A percentile compares a stretch with the other conserved stretches of the same genome.
These are phyloP conservation scores for Ommatoiulus sabulosus DNA, from an alignment of 2,888 invertebrate species.

Conservation along the genomic window DNA sequence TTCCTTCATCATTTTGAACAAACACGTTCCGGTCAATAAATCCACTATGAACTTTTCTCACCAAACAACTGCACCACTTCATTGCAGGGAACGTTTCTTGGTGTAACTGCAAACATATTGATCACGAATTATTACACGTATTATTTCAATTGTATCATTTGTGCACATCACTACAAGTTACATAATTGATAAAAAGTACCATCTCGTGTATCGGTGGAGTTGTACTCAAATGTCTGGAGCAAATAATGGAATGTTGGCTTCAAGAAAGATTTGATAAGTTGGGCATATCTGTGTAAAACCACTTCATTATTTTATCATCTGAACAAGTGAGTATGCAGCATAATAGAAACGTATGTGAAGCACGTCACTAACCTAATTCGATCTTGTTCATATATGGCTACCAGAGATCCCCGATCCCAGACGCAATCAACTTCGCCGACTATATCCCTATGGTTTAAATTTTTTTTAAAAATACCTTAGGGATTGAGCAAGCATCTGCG, in stretches of 20 bases:
- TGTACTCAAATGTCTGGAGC: slow-evolving; percentile 51
- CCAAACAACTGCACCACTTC: neutral
- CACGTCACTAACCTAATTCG: neutral
- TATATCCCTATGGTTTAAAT: slow-evolving; percentile 57
- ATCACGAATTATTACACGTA: neutral
- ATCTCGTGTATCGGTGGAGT: neutral
- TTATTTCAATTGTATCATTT: neutral
- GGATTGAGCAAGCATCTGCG: no score
- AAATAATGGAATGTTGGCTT: slow-evolving; percentile 55
- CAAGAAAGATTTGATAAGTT: slow-evolving; percentile 50
- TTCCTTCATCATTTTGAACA: neutral
- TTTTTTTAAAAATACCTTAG: no score
- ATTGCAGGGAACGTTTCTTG: neutral
- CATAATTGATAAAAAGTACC: neutral
- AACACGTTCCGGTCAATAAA: neutral
- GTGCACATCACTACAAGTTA: neutral
- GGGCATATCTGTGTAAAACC: neutral
- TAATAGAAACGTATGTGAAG: neutral
- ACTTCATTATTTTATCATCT: neutral
- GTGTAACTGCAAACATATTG: neutral
- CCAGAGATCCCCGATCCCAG: slow-evolving; percentile 64
- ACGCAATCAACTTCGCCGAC: slow-evolving; percentile 63
- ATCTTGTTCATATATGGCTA: slow-evolving; percentile 62
- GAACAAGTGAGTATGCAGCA: neutral
- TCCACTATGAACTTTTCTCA: neutral